Percentiles rank a stretch among this genome's conserved stretches.
Conservation (phyloP, 2,888 invertebrate species). For the Polyommatus iphigenia region DNA sequence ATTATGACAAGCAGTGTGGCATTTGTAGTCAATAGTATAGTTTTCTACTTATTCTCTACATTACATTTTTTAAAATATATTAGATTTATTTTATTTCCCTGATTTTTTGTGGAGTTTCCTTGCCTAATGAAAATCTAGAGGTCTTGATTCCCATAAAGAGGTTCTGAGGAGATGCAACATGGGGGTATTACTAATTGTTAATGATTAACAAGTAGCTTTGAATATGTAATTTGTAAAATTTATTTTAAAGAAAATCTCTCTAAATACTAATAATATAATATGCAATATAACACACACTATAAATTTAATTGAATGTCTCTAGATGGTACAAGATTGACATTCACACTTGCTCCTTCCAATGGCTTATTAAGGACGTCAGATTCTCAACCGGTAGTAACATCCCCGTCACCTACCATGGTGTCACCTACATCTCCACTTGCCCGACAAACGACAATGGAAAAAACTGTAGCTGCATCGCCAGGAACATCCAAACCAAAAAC, state of each 20-base stretch:
- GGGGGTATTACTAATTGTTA: background rate
- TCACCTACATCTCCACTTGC: constrained; percentile 47
- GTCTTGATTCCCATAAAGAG: background rate
- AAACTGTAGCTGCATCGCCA: constrained; percentile 47
- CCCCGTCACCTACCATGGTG: constrained; percentile 54
- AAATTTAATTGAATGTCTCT: constrained; percentile 42
- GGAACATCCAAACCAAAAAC: constrained; percentile 54
- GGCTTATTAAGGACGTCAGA: constrained; percentile 47
- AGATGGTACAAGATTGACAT: constrained; percentile 55
- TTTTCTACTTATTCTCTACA: too few species aligned
- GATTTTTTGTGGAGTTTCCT: too few species aligned
- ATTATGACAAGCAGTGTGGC: background rate
- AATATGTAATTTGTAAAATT: background rate
- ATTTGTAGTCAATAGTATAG: background rate
- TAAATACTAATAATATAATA: constrained; percentile 8
- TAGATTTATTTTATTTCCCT: too few species aligned
- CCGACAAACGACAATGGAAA: constrained; percentile 48
- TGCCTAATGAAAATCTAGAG: too few species aligned
- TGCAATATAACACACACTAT: background rate
- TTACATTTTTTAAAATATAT: too few species aligned
- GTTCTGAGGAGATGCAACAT: background rate
- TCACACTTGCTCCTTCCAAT: constrained; percentile 49
- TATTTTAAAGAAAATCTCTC: background rate
- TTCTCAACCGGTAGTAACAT: constrained; percentile 52
- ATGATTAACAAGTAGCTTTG: background rate